Percentiles rank a stretch among this genome's conserved stretches.
These are phyloP conservation scores for human (Homo sapiens) DNA, from an alignment of 2,113 vertebrate genomes.

Conservation along the genomic window GRCh38 chr3:57595001-57595500, in stretches of 20 bases:
- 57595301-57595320: neutral
- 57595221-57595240: neutral
- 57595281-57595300: neutral
- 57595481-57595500: conserved; percentile 11
- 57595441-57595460: neutral
- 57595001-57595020: conserved; percentile 26
- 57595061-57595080: neutral
- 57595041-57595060: neutral
- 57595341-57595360: conserved; percentile 15
- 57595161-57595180: neutral
- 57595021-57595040: neutral
- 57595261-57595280: neutral
- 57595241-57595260: neutral
- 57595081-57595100: neutral
- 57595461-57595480: neutral
- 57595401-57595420: neutral
- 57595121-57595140: neutral
- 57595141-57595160: neutral
- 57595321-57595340: conserved; percentile 37
- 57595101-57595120: neutral
- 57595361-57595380: conserved; percentile 60
- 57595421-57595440: neutral
- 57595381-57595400: conserved; percentile 7
- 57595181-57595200: neutral
- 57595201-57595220: neutral